Evolutionary conservation across 1,140 invertebrate genomes (phyloP), one percentile per base, ranked within the genome.

Genomic region (Paraescarpia echinospica): DNA sequence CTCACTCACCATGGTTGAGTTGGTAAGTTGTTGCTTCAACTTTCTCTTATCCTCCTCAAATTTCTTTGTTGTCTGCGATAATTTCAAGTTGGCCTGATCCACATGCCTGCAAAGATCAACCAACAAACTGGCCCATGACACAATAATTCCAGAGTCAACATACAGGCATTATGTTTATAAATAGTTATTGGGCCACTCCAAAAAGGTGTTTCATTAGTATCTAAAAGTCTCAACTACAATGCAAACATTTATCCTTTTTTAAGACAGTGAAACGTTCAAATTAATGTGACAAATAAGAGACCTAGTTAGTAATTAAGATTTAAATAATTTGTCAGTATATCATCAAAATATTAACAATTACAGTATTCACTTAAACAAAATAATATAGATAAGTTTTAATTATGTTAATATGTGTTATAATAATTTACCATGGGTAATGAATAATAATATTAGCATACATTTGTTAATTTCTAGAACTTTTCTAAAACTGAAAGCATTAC

Each of bases 41-140:
- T 91, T 91, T 33, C 33, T 34, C 41, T 91, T 91, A 12, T 91
- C 91, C 27, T 91, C 91, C 27, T 91, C 91, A 33, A 59, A 33
- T 41, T 48, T 34, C 48, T 51, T 35, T 35, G 34, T 48, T 12
- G 41, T 59, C 35, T 33, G 33, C 33, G 91, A 91, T 9, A 48
- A 33, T 22, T 91, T 48, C 34, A 35, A 27, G 33, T 33, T 33
- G 18, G 91, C 34, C 91, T 91, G 34, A 35, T 91, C 91, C 18
- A 34, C 18, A 14, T 91, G 34, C 93, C 92, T 93, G 94, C 4
- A 77, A 31, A 18, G 27, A 31, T 27, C 18, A 77, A 77, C 9
- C 59, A 77, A 41, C 59, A 77, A 22, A 77, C 59, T 77, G 59
- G 22, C 27, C 22, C 59, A 77, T 12, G 41, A 41, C 41, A 41